Conservation (phyloP, 2,113 vertebrate genomes). For the Scalopus aquaticus region DNA sequence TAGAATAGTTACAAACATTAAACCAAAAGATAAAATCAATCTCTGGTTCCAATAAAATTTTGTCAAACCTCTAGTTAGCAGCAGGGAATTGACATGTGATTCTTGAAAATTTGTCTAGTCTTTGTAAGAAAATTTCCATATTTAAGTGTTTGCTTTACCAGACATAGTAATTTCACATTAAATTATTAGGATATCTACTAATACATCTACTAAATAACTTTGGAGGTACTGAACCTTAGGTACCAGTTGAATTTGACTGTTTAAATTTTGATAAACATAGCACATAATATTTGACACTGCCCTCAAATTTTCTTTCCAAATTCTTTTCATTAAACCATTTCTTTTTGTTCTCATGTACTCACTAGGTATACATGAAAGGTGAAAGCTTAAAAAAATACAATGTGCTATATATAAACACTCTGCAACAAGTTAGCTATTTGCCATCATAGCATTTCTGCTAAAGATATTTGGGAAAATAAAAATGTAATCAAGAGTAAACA, state of each 20-base stretch:
- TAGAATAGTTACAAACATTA: background rate
- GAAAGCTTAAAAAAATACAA: background rate
- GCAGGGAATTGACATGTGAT: constrained; percentile 17
- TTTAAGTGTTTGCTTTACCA: constrained; percentile 12
- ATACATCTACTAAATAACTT: background rate
- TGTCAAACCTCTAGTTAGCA: constrained; percentile 11
- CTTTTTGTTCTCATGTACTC: background rate
- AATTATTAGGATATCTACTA: background rate
- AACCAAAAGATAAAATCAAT: constrained; percentile 51
- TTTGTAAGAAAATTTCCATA: constrained; percentile 26
- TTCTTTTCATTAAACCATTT: background rate
- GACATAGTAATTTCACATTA: constrained; percentile 19
- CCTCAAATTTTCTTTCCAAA: background rate
- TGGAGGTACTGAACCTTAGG: background rate
- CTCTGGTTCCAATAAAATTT: background rate
- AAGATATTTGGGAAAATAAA: constrained; percentile 59
- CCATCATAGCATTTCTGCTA: constrained; percentile 33
- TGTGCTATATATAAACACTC: background rate
- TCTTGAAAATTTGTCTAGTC: background rate
- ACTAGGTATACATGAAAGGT: background rate
- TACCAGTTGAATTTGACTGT: background rate
- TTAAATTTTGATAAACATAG: constrained; percentile 14
- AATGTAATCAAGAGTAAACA: background rate
- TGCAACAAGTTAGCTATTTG: background rate
- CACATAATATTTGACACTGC: background rate